Evolutionary conservation across 2,797 vertebrate genomes (phyloP).

Genomic region (Micromesistius poutassou): DNA sequence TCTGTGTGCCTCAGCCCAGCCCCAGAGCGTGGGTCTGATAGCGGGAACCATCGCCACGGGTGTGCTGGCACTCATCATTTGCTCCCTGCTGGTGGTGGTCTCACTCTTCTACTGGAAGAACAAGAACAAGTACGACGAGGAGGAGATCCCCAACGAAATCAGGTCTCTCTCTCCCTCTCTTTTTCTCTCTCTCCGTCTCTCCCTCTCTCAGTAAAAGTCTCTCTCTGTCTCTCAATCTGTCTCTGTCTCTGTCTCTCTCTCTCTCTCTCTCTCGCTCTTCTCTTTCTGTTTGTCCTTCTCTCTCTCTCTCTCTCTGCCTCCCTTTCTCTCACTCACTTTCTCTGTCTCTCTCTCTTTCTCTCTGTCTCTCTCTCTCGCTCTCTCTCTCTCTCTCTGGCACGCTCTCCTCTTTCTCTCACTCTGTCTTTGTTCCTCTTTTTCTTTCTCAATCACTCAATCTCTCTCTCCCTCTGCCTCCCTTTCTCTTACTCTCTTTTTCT

Average conservation of each 20-base stretch:
- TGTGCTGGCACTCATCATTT: conserved; percentile 82
- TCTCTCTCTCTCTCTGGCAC: too few relatives aligned
- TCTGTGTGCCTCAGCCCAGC: conserved; percentile 78
- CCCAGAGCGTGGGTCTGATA: conserved; percentile 87
- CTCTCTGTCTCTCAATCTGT: not conserved
- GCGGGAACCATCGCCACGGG: conserved; percentile 87
- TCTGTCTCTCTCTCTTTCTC: too few relatives aligned
- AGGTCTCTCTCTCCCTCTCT: conserved; percentile 70
- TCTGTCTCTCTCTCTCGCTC: too few relatives aligned
- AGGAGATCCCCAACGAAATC: conserved; percentile 98
- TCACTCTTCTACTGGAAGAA: conserved; percentile 95
- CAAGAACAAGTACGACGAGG: conserved; percentile 95
- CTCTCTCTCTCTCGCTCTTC: too few relatives aligned
- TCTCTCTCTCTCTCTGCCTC: not conserved
- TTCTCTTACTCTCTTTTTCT: too few relatives aligned
- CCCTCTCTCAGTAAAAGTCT: not conserved
- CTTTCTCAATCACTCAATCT: not conserved
- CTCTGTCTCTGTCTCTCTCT: not conserved
- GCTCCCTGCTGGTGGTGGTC: conserved; percentile 82
- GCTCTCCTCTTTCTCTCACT: too few relatives aligned
- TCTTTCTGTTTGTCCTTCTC: not conserved
- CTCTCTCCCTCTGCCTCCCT: too few relatives aligned
- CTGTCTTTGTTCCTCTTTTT: not conserved
- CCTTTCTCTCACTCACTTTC: not conserved
- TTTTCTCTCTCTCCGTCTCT: not conserved